Conservation (phyloP, 2,797 vertebrate species). For the Mormyrus proboscirostris region DNA sequence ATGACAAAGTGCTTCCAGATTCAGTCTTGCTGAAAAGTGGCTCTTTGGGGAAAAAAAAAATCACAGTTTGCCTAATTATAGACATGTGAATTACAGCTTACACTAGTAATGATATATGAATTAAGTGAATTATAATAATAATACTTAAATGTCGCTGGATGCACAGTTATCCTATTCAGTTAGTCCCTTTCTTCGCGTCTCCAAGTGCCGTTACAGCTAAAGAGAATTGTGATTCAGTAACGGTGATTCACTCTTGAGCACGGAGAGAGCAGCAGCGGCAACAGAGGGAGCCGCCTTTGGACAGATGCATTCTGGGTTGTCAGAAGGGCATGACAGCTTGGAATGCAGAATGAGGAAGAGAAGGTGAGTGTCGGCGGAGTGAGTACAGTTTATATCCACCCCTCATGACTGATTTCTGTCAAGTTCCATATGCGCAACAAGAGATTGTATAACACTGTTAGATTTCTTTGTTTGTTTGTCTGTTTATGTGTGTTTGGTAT, state of each 20-base stretch:
- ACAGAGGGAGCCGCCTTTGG: background rate
- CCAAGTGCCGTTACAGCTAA: background rate
- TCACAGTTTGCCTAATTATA: background rate
- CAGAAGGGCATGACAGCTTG: background rate
- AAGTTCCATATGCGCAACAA: background rate
- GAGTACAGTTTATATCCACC: background rate
- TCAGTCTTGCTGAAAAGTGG: background rate
- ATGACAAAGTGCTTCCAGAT: background rate
- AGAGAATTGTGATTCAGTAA: background rate
- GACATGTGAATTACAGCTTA: background rate
- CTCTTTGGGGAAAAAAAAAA: background rate
- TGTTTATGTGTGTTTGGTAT: background rate
- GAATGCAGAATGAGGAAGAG: constrained; percentile 6
- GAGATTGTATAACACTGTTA: background rate
- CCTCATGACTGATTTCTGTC: background rate
- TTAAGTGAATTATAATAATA: background rate
- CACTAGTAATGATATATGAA: background rate
- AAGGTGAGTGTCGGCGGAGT: background rate
- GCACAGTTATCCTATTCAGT: background rate
- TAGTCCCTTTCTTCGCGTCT: background rate
- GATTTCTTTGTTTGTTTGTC: background rate
- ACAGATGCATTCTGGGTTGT: background rate
- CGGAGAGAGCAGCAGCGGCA: background rate
- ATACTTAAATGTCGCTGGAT: background rate
- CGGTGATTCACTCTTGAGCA: background rate